phyloP scores from a whole-genome alignment of 2,113 vertebrate genomes.

The Dendropsophus ebraccatus region DNA sequence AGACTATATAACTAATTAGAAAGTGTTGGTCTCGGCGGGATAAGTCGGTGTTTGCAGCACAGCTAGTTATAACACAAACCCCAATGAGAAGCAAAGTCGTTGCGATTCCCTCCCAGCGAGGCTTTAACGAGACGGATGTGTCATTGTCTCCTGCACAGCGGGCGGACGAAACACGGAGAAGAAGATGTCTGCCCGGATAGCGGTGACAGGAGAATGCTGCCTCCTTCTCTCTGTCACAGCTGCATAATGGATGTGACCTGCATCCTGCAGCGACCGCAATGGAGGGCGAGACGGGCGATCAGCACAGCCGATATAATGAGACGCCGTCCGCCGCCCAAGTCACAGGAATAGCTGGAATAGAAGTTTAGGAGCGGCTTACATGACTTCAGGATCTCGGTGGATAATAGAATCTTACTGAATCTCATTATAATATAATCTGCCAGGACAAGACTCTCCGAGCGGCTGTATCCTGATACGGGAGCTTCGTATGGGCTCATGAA shows the following conservation, averaged over 20 bases:
- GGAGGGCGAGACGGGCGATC: not conserved
- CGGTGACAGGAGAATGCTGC: not conserved
- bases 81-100: not conserved
- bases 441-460: too few species aligned
- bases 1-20: not conserved
- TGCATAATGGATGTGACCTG: not conserved
- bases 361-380: too few species aligned
- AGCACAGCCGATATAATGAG: not conserved
- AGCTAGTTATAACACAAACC: not conserved
- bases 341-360: too few species aligned
- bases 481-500: too few species aligned
- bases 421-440: too few species aligned
- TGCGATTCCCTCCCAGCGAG: not conserved
- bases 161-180: not conserved
- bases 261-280: not conserved
- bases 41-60: not conserved
- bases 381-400: too few species aligned
- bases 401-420: too few species aligned
- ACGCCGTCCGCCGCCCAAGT: not conserved
- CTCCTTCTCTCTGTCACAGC: not conserved
- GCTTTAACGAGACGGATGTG: not conserved
- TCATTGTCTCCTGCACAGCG: slow-evolving; percentile 8
- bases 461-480: too few species aligned
- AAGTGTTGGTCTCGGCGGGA: not conserved
- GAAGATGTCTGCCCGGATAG: not conserved